A percentile compares a stretch with the other conserved stretches of the same genome.
Evolutionary conservation across 2,113 vertebrate species (phyloP).

Genomic region (Etia nguti): DNA sequence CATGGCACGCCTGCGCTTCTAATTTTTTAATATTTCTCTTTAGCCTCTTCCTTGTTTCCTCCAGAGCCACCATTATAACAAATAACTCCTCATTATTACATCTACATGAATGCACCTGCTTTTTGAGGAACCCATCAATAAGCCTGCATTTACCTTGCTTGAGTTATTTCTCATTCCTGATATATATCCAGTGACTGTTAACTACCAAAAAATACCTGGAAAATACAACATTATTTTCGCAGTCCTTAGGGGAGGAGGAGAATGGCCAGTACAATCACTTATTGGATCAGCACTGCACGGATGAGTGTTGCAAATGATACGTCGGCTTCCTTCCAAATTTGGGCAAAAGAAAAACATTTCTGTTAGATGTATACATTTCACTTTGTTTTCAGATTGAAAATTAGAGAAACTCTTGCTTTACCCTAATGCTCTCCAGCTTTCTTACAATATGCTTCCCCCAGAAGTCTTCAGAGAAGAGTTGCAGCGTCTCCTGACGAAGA

Average conservation of each 20-base stretch:
- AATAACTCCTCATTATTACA: neutral
- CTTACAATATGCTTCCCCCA: neutral
- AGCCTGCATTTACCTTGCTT: neutral
- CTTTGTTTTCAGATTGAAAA: neutral
- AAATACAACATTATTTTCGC: neutral
- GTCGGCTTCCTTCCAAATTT: neutral
- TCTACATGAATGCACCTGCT: neutral
- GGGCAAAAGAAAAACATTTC: neutral
- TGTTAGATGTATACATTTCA: neutral
- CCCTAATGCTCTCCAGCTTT: neutral
- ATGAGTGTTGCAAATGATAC: neutral
- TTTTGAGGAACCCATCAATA: neutral
- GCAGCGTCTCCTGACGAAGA: conserved; percentile 24
- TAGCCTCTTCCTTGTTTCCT: neutral
- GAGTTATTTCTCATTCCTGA: neutral
- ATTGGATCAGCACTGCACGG: neutral
- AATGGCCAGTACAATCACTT: neutral
- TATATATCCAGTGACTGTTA: neutral
- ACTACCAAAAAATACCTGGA: neutral
- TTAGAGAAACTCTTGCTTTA: neutral
- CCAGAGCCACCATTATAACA: neutral
- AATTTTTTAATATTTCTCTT: neutral
- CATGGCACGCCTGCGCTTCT: neutral
- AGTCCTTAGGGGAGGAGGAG: neutral
- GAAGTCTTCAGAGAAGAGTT: neutral